A percentile compares a stretch with the other conserved stretches of the same genome.
Conservation (phyloP, 2,888 invertebrate species). For the Tachystola acroxantha region DNA sequence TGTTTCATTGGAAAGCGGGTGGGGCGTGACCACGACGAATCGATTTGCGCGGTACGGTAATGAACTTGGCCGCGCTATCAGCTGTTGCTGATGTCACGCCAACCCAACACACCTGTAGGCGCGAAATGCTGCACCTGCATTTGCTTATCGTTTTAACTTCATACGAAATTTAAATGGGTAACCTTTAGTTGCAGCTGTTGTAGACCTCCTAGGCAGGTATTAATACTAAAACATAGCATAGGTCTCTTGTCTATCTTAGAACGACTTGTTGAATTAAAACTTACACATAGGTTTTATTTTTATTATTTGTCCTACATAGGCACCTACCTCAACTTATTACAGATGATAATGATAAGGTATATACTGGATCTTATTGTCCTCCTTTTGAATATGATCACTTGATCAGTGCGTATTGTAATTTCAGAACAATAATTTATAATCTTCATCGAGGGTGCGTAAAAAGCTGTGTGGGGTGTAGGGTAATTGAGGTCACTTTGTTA, state of each 20-base stretch:
- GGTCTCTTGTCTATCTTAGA: no score
- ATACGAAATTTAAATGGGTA: slow-evolving; percentile 16
- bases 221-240: no score
- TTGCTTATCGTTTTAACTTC: slow-evolving; percentile 25
- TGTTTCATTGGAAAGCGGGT: slow-evolving; percentile 49
- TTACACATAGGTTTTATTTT: no score
- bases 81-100: slow-evolving; percentile 51
- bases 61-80: slow-evolving; percentile 71
- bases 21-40: slow-evolving; percentile 56
- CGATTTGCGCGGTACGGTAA: slow-evolving; percentile 65
- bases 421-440: no score
- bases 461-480: slow-evolving; percentile 1
- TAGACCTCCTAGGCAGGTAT: not conserved
- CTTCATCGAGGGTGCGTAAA: slow-evolving; percentile 4
- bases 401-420: no score
- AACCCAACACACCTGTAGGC: slow-evolving; percentile 20
- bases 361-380: no score
- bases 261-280: no score
- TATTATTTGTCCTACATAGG: no score
- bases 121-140: slow-evolving; percentile 25
- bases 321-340: no score
- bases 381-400: no score
- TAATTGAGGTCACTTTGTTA: slow-evolving; percentile 9
- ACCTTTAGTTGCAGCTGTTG: slow-evolving; percentile 33
- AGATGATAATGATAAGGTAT: no score